phyloP scores from a whole-genome alignment of 2,113 vertebrate species.

The Heterotis niloticus region DNA sequence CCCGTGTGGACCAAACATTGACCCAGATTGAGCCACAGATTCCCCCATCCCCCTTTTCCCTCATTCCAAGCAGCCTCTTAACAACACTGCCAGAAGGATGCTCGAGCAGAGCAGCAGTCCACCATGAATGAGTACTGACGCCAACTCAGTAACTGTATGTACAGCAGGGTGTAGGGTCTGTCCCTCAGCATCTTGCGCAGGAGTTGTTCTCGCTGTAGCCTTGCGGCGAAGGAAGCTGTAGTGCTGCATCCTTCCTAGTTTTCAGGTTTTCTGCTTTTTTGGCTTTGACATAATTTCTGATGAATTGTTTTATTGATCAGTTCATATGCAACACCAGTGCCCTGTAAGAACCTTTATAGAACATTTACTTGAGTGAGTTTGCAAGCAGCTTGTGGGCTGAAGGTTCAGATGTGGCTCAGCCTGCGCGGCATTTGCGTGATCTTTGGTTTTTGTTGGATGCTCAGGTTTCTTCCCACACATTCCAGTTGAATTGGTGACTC shows the following conservation, averaged over 20 bases:
- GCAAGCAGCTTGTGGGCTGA: too few species aligned
- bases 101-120: conserved; percentile 50
- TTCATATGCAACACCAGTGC: too few species aligned
- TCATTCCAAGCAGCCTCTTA: conserved; percentile 41
- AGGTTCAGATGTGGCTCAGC: too few species aligned
- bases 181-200: conserved; percentile 38
- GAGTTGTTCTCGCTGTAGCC: too few species aligned
- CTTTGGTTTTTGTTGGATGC: too few species aligned
- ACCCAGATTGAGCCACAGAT: conserved; percentile 60
- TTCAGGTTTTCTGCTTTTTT: neutral
- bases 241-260: too few species aligned
- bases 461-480: too few species aligned
- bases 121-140: conserved; percentile 67
- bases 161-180: conserved; percentile 44
- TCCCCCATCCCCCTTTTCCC: conserved; percentile 37
- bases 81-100: conserved; percentile 45
- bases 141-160: conserved; percentile 48
- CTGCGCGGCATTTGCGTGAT: too few species aligned
- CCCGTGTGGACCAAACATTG: conserved; percentile 57
- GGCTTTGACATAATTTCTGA: neutral
- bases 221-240: too few species aligned
- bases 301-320: neutral
- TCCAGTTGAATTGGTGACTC: too few species aligned
- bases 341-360: too few species aligned
- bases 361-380: too few species aligned